Evolutionary conservation across 2,113 vertebrate genomes (phyloP).

Genomic region (Vulpes vulpes): DNA sequence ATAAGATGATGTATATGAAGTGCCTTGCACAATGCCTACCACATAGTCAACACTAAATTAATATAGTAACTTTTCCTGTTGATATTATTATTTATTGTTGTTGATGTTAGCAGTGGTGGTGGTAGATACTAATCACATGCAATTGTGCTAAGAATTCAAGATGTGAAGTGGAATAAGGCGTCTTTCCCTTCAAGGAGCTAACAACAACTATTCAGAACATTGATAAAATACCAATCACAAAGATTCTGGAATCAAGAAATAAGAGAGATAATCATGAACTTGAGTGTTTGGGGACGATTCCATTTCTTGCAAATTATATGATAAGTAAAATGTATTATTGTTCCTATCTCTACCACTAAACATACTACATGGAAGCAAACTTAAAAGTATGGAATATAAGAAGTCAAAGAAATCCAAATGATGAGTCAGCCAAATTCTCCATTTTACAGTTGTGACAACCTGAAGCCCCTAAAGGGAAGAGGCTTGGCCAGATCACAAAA

Average conservation of each 20-base stretch:
- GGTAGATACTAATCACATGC: background rate
- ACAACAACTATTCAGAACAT: background rate
- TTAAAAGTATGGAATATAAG: background rate
- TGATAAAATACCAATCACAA: background rate
- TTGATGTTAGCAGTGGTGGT: background rate
- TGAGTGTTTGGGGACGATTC: background rate
- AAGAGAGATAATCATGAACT: background rate
- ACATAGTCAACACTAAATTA: background rate
- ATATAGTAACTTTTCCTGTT: background rate
- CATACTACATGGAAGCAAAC: background rate
- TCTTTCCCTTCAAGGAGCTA: background rate
- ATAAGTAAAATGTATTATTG: background rate
- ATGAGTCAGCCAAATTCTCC: background rate
- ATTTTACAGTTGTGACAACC: background rate
- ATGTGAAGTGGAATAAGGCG: background rate
- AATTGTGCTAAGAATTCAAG: background rate
- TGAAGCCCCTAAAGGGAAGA: background rate
- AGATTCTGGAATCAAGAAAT: background rate
- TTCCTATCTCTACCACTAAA: constrained; percentile 9
- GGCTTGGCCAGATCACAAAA: background rate
- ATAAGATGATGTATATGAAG: background rate
- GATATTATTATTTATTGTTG: background rate
- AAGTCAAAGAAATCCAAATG: background rate
- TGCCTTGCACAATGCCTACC: background rate
- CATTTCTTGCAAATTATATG: background rate